phyloP scores from a whole-genome alignment of 2,113 vertebrate genomes.

The Pollachius pollachius region DNA sequence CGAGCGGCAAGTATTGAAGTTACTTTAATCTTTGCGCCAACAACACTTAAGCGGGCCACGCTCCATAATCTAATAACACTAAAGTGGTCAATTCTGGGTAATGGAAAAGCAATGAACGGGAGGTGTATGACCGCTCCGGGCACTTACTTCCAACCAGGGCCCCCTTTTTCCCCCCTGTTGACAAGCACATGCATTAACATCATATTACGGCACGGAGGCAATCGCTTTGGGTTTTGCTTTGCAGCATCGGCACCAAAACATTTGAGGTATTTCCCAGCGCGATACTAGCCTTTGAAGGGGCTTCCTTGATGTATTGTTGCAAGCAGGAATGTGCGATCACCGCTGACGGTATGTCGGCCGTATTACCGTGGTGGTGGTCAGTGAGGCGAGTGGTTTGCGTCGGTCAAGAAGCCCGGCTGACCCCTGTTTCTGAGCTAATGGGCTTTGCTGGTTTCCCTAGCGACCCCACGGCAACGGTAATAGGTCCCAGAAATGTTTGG shows the following conservation, averaged over 20 bases:
- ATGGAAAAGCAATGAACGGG: slow-evolving; percentile 51
- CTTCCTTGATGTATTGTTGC: slow-evolving; percentile 40
- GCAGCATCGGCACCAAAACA: slow-evolving; percentile 33
- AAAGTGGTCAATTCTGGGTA: slow-evolving; percentile 23
- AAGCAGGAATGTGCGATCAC: slow-evolving; percentile 55
- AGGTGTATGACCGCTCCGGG: not conserved
- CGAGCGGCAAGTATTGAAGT: slow-evolving; percentile 40
- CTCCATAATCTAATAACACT: slow-evolving; percentile 27
- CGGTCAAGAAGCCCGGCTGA: slow-evolving; percentile 58
- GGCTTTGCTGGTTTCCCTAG: slow-evolving; percentile 64
- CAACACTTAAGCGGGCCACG: slow-evolving; percentile 36
- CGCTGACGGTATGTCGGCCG: slow-evolving; percentile 45
- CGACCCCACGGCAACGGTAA: slow-evolving; percentile 66
- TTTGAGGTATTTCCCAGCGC: slow-evolving; percentile 36
- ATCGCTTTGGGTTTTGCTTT: slow-evolving; percentile 2
- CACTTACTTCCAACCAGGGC: not conserved
- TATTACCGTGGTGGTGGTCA: slow-evolving; percentile 46
- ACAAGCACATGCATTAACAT: slow-evolving; percentile 38
- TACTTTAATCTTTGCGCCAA: slow-evolving; percentile 60
- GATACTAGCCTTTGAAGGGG: slow-evolving; percentile 37
- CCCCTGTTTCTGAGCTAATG: slow-evolving; percentile 52
- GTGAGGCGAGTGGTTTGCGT: slow-evolving; percentile 38
- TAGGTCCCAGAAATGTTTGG: slow-evolving; percentile 68
- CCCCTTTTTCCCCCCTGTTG: not conserved
- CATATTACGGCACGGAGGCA: slow-evolving; percentile 21